Evolutionary conservation across 2,797 vertebrate species (phyloP), one percentile per base, ranked within the genome.

Genomic region (Rhabdomys pumilio): DNA sequence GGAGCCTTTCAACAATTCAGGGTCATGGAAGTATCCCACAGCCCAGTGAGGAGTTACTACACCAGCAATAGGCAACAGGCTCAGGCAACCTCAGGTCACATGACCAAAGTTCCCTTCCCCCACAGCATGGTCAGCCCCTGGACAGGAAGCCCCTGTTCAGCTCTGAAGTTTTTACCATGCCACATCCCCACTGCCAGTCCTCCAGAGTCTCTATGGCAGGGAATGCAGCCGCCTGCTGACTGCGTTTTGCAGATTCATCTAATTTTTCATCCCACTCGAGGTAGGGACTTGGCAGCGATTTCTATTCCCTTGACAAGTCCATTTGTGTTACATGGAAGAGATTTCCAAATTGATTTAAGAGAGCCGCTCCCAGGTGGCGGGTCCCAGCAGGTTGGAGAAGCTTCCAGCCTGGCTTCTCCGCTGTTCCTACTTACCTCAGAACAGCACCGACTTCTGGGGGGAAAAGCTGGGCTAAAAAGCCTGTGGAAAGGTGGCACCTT

Each of bases 331-430:
- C 86, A 3, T 0, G 59, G 96, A 83, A 73, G 75, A 14, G 1
- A 88, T 69, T 96, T 95, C 96, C 81, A 75, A 88, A 69, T 47
- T 84, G 75, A 95, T 80, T 90, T 13, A 91, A 38, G 88, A 89
- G 90, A 9, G 81, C 50, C 2, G 0, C 65, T 91, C 92, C 90
- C 0, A 0, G 82, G 57, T 22, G 24, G 90, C 8, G 24, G 65
- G 77, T 65, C 95, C 90, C 81, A 14, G 95, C 90, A 38, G 95
- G 84, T n/a, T 9, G 20, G 24, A n/a, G 17, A 1, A 1, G n/a
- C 90, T 67, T 85, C 72, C 84, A 76, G 87, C 22, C 80, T 76
- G 57, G 59, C 73, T 63, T 31, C 92, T 82, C 50, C 59, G 84
- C 4, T 67, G 50, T 26, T 67, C 76, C 6, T 0, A 75, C 59